These are phyloP conservation scores for Epinephelus malabaricus DNA, from an alignment of 2,797 vertebrate species.

Conservation along the genomic window DNA sequence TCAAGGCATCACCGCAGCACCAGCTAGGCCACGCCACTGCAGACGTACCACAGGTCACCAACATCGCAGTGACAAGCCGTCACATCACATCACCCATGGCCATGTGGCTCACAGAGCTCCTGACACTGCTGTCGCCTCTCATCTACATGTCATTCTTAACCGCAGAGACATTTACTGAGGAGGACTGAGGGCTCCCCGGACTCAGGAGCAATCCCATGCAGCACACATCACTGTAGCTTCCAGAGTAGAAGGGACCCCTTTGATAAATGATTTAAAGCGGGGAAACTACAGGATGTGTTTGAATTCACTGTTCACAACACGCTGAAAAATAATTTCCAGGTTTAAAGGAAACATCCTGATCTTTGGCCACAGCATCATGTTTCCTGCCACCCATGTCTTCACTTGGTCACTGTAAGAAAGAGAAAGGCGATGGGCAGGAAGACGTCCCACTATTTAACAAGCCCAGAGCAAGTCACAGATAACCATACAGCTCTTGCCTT, in stretches of 20 bases:
- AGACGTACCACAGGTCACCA: constrained; percentile 76
- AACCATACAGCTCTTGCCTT: constrained; percentile 32
- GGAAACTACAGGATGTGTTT: constrained; percentile 8
- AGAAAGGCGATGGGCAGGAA: constrained; percentile 22
- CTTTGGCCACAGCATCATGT: constrained; percentile 41
- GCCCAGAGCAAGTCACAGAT: constrained; percentile 33
- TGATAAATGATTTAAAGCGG: constrained; percentile 35
- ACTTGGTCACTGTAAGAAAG: constrained; percentile 18
- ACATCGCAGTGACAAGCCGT: constrained; percentile 83
- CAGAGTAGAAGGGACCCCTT: constrained; percentile 30
- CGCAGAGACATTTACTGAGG: constrained; percentile 67
- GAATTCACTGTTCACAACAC: background rate
- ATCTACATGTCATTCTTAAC: constrained; percentile 76
- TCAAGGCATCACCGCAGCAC: constrained; percentile 64
- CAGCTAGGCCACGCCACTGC: constrained; percentile 70
- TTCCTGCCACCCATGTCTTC: constrained; percentile 44
- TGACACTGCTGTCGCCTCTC: constrained; percentile 86
- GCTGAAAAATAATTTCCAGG: constrained; percentile 32
- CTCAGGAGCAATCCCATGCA: constrained; percentile 35
- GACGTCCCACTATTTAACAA: constrained; percentile 39
- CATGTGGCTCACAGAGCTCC: constrained; percentile 77
- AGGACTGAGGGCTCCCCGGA: constrained; percentile 49
- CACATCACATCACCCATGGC: constrained; percentile 84
- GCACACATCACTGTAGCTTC: constrained; percentile 13
- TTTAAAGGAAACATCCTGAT: constrained; percentile 48